Conservation (phyloP, 2,888 invertebrate genomes). For the Drosophila yooni region DNA sequence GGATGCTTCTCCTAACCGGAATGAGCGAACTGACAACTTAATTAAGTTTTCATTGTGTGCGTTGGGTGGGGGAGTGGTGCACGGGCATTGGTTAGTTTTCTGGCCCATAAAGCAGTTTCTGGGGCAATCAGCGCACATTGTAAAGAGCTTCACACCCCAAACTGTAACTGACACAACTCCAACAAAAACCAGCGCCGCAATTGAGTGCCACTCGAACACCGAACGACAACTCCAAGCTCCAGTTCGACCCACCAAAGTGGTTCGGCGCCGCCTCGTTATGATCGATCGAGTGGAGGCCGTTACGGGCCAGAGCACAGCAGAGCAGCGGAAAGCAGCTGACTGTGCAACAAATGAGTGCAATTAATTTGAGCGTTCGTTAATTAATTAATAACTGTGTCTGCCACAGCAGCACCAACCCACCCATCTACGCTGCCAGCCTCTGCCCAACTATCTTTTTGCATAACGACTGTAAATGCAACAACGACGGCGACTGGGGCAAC, state of each 20-base stretch:
- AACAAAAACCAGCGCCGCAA: constrained; percentile 12
- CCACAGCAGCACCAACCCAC: background rate
- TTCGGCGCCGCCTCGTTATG: constrained; percentile 45
- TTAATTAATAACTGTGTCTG: constrained; percentile 73
- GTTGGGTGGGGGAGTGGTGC: constrained; percentile 5
- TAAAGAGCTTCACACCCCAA: constrained; percentile 17
- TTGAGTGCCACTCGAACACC: constrained; percentile 58
- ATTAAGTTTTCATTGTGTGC: constrained; percentile 78
- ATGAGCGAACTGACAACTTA: constrained; percentile 69
- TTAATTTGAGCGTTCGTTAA: constrained; percentile 75
- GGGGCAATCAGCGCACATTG: constrained; percentile 56
- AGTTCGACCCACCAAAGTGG: constrained; percentile 31
- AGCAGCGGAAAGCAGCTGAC: constrained; percentile 52
- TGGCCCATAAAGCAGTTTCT: constrained; percentile 12
- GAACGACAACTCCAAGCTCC: constrained; percentile 12
- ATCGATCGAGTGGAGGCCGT: constrained; percentile 53
- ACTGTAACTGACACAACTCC: constrained; percentile 19
- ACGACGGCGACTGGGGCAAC: constrained; percentile 36
- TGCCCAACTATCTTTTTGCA: constrained; percentile 36
- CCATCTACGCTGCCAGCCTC: background rate
- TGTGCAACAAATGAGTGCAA: constrained; percentile 78
- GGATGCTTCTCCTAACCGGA: constrained; percentile 52
- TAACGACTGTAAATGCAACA: constrained; percentile 17
- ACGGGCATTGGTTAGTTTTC: constrained; percentile 4
- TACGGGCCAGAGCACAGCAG: background rate